Conservation (phyloP, 2,797 vertebrate genomes). For the Aselliscus stoliczkanus region DNA sequence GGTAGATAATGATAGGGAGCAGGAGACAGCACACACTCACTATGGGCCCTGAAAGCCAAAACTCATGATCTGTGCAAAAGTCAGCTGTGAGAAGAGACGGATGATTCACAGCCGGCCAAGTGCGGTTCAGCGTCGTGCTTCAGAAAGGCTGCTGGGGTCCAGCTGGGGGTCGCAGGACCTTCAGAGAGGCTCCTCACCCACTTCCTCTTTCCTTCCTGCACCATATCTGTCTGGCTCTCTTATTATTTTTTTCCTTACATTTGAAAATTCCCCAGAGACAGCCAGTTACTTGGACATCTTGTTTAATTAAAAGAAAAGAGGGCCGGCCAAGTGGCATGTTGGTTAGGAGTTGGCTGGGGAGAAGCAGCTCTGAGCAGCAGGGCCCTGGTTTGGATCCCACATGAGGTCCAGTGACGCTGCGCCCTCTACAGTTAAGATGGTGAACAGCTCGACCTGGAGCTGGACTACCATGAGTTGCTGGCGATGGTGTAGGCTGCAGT, state of each 20-base stretch:
- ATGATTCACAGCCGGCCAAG: background rate
- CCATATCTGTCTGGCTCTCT: background rate
- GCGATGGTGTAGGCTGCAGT: too few relatives aligned
- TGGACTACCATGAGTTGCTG: too few relatives aligned
- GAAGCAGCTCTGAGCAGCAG: too few relatives aligned
- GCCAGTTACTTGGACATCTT: background rate
- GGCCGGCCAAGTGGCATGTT: too few relatives aligned
- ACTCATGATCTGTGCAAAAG: background rate
- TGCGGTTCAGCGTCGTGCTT: fast-evolving
- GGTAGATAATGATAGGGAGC: background rate
- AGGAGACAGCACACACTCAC: background rate
- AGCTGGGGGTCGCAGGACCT: too few relatives aligned
- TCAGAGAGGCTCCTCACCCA: background rate
- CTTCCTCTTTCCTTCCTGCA: background rate
- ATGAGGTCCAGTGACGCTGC: too few relatives aligned
- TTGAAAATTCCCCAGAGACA: background rate
- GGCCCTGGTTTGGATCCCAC: too few relatives aligned
- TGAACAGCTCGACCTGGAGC: too few relatives aligned
- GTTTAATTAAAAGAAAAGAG: constrained; percentile 40
- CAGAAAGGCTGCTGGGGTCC: background rate
- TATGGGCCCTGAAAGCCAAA: background rate
- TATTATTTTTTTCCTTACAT: background rate
- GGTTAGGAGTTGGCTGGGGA: too few relatives aligned
- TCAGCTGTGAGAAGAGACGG: background rate
- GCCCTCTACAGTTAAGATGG: too few relatives aligned